Conservation (phyloP, 2,888 invertebrate species). For the Ariolimax columbianus region DNA sequence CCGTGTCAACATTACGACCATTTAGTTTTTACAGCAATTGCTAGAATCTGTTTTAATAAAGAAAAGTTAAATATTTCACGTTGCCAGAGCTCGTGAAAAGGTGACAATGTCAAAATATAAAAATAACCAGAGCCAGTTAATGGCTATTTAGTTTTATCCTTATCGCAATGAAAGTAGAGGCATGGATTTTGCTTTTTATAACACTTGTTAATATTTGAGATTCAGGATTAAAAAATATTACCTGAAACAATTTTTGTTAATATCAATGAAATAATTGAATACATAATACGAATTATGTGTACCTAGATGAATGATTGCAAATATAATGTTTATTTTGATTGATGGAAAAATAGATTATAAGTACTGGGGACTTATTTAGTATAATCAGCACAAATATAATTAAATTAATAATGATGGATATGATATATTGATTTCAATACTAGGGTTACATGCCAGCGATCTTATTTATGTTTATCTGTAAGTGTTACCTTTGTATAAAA, state of each 20-base stretch:
- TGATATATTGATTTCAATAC: background rate
- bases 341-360: background rate
- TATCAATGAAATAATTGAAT: too few relatives aligned
- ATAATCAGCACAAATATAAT: too few relatives aligned
- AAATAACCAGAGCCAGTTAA: too few relatives aligned
- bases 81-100: background rate
- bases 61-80: background rate
- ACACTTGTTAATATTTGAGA: too few relatives aligned
- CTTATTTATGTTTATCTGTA: background rate
- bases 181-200: too few relatives aligned
- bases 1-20: background rate
- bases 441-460: background rate
- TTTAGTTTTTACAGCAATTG: background rate
- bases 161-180: too few relatives aligned
- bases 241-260: too few relatives aligned
- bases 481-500: conserved; percentile 1
- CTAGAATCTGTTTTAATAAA: background rate
- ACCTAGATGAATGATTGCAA: background rate
- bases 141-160: too few relatives aligned
- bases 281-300: too few relatives aligned
- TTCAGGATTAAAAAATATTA: too few relatives aligned
- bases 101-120: too few relatives aligned
- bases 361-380: background rate
- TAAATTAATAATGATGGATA: background rate
- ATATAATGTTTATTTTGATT: background rate